Evolutionary conservation across 2,888 invertebrate species (phyloP).

Genomic region (Ophioninae sp.): DNA sequence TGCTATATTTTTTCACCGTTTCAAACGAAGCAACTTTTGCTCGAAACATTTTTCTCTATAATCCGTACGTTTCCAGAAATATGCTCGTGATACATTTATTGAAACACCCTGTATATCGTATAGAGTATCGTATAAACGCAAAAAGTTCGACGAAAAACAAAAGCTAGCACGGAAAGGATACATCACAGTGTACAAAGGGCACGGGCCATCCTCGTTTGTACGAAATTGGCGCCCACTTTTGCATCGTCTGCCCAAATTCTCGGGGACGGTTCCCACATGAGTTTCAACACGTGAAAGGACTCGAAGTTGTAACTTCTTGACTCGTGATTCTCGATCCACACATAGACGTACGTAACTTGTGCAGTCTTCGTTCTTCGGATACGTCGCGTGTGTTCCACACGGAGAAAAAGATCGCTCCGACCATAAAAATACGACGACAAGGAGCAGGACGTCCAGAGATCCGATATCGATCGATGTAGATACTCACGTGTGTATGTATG

Average conservation of each 20-base stretch:
- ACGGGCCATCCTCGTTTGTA: slow-evolving; percentile 16
- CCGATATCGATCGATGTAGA: slow-evolving; percentile 54
- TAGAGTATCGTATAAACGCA: neutral
- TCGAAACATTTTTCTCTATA: no score
- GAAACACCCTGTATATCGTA: neutral
- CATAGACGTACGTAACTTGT: neutral
- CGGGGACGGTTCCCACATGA: neutral
- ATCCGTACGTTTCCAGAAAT: no score
- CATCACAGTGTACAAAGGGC: neutral
- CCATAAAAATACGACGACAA: slow-evolving; percentile 25
- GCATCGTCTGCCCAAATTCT: neutral
- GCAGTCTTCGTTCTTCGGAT: slow-evolving; percentile 14
- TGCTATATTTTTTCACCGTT: no score
- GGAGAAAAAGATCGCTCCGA: slow-evolving; percentile 18
- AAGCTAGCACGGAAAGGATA: neutral
- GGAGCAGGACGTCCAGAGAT: slow-evolving; percentile 21
- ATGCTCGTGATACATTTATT: neutral
- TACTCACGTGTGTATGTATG: slow-evolving; percentile 5
- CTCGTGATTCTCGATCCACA: neutral
- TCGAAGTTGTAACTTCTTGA: neutral
- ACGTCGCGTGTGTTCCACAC: slow-evolving; percentile 15
- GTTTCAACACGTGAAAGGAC: neutral
- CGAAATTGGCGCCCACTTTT: slow-evolving; percentile 15
- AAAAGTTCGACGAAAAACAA: neutral
- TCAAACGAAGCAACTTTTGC: no score